These are phyloP conservation scores for Tetranychus truncatus DNA, from an alignment of 2,888 invertebrate species.

Conservation along the genomic window DNA sequence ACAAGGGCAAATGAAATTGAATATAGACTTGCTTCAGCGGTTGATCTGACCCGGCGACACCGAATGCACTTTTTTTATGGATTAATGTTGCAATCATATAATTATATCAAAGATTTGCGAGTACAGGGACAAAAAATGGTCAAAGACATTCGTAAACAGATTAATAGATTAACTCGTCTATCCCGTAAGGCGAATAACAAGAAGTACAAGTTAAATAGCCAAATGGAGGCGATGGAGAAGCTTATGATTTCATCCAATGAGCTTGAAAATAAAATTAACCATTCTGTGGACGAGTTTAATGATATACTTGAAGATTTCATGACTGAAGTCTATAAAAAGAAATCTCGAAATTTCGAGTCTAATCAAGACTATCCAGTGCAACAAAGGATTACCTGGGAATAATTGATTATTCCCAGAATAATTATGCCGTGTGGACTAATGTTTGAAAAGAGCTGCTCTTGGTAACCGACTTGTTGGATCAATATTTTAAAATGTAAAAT, in stretches of 20 bases:
- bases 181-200: neutral
- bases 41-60: neutral
- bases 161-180: neutral
- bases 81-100: conserved; percentile 3
- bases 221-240: neutral
- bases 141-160: neutral
- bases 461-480: no score
- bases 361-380: no score
- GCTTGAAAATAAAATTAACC: neutral
- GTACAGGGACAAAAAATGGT: neutral
- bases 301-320: neutral
- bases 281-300: neutral
- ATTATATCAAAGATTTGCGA: conserved; percentile 1
- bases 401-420: no score
- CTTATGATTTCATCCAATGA: neutral
- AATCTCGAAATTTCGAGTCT: neutral
- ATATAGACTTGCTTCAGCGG: neutral
- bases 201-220: neutral
- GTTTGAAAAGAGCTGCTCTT: no score
- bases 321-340: conserved; percentile 4
- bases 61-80: conserved; percentile 9
- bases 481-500: no score
- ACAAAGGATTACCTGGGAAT: no score
- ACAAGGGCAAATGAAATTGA: neutral
- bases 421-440: no score